Base-by-base conservation (phyloP, 2,113 vertebrate species). In the Dipodomys spectabilis region DNA sequence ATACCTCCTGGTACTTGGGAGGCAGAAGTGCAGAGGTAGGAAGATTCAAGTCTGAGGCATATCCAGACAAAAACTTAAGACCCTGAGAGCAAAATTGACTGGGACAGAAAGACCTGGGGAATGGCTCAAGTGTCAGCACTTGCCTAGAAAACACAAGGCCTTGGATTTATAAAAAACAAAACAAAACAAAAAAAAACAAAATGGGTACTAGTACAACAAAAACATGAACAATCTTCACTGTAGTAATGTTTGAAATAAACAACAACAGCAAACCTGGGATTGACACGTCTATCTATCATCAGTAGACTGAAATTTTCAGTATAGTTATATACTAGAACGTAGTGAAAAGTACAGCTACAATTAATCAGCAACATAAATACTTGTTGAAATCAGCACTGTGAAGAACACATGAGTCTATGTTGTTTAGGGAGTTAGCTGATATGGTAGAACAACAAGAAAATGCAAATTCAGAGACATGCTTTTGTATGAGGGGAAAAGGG, bases 201-300 rank as follows among this genome's bases (percentile, higher is more conserved):
- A 7, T 57, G 53, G 49, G 53, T 57, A 57, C 4, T 18, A 18
- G 15, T 57, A 13, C 53, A 57, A 13, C 19, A 16, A 30, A 83
- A 88, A 85, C 30, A 75, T 49, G 39, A 86, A 73, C 45, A 57
- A 64, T 25, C n/a, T 80, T 90, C 19, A 75, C 64, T 57, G 72
- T n/a, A 90, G 49, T 23, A 80, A 20, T 88, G 30, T 75, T 39
- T 80, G 19, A 72, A 82, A 32, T 57, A 82, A 82, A n/a, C 69
- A 91, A n/a, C 69, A 91, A 85, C 60, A 72, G 71, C 86, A 94
- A 87, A 71, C 68, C 72, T 93, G 44, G 44, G 77, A 82, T 77
- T 78, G 73, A 79, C n/a, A 90, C 25, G 60, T n/a, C 53, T 10
- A 71, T n/a, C 53, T 6, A 71, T 67, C n/a, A 77, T 28, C 53